Evolutionary conservation across 1,140 invertebrate species (phyloP), one percentile per base, ranked within the genome.

Genomic region (Arctopsyche grandis): DNA sequence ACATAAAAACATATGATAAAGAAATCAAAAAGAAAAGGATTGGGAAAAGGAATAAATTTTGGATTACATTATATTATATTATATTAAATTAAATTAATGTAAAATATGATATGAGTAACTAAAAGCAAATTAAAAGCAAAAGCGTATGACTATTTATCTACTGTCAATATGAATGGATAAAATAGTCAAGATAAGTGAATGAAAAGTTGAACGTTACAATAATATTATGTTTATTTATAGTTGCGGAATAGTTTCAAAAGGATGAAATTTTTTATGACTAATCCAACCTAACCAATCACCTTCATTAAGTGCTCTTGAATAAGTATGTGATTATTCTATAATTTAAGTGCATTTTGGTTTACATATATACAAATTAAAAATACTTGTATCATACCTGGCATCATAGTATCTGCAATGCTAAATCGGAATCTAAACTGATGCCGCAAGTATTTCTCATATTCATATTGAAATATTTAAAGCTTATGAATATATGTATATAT

Each of bases 281-380:
- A 60, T 60, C 46, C 5, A 80, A 71, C 38, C 16, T 69, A 70
- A 80, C 79, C 79, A 80, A 77, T 77, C 75, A 80, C 79, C 79
- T 19, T 22, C 22, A 73, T 19, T 73, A 77, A 43, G 75, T 80
- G 79, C 79, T 38, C 69, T 22, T 69, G 76, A 77, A 77, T 16
- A 60, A 10, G n/a, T 73, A 52, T 12, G 48, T 14, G 48, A 52
- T 52, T 52, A 52, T 52, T 14, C 48, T 52, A 52, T 52, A 52
- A 5, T 14, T 14, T 52, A 7, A 52, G 48, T 52, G 10, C 16
- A 52, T 14, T 52, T 16, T 4, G 16, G 12, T 52, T 14, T 14
- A 52, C 10, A 52, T 52, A 52, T 52, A 52, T 52, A 16, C 48
- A 56, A n/a, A 77, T 48, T 43, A 52, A 12, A 52, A 14, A 16